Evolutionary conservation across 2,797 vertebrate species (phyloP).

Genomic region (Coregonus suidteri): DNA sequence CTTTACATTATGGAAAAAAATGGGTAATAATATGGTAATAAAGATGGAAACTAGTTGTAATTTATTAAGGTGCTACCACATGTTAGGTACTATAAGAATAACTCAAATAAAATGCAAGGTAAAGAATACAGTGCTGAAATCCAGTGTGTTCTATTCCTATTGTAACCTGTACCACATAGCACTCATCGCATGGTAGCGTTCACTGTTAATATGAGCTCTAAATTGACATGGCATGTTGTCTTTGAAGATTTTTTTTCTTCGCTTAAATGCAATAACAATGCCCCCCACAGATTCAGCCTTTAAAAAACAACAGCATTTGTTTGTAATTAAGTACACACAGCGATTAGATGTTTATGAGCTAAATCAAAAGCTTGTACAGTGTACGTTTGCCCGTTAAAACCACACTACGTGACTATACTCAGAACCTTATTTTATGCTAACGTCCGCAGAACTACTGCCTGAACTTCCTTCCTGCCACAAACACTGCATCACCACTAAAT

Average conservation of each 20-base stretch:
- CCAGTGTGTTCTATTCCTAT: neutral
- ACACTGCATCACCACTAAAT: neutral
- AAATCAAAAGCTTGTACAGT: constrained; percentile 23
- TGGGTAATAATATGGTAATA: neutral
- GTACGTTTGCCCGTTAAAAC: constrained; percentile 16
- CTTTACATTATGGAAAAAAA: neutral
- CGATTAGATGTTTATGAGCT: constrained; percentile 10
- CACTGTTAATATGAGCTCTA: neutral
- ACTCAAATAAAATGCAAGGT: too few relatives aligned
- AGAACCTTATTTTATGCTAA: neutral
- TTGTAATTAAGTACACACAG: constrained; percentile 17
- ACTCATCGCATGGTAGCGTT: constrained; percentile 1
- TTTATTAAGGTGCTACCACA: too few relatives aligned
- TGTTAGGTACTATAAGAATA: too few relatives aligned
- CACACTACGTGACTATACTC: neutral
- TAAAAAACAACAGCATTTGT: constrained; percentile 16
- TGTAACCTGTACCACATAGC: neutral
- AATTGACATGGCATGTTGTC: constrained; percentile 10
- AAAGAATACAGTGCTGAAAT: neutral
- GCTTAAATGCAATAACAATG: neutral
- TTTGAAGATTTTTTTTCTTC: constrained; percentile 17
- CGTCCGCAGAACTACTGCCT: neutral
- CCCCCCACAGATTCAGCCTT: neutral
- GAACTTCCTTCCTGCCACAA: neutral
- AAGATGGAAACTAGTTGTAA: too few relatives aligned